A percentile compares a stretch with the other conserved stretches of the same genome.
phyloP scores from a whole-genome alignment of 2,797 vertebrate genomes.

The Esox masquinongy region DNA sequence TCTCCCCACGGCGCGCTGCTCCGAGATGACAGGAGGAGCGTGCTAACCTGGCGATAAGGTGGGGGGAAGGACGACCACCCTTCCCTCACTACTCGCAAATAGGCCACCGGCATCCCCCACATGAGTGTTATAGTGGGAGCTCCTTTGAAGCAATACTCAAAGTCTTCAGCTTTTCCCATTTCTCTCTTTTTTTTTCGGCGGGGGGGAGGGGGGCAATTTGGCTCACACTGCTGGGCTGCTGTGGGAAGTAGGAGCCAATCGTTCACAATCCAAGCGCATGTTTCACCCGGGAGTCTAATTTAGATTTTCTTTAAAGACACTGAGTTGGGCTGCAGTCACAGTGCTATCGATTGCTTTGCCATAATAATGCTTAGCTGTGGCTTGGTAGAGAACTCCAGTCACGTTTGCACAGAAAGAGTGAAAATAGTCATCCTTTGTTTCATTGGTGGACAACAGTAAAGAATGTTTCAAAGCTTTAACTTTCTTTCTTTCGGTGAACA shows the following conservation, averaged over 20 bases:
- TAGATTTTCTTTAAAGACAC: slow-evolving; percentile 60
- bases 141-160: slow-evolving; percentile 14
- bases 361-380: slow-evolving; percentile 47
- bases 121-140: slow-evolving; percentile 4
- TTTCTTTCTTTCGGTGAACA: too few relatives aligned
- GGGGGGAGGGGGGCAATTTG: slow-evolving; percentile 20
- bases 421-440: slow-evolving; percentile 18
- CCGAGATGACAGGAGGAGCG: background rate
- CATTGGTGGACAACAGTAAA: slow-evolving; percentile 34
- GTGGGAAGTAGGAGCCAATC: slow-evolving; percentile 29
- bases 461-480: slow-evolving; percentile 14
- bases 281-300: slow-evolving; percentile 55
- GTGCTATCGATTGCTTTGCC: slow-evolving; percentile 25
- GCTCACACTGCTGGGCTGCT: background rate
- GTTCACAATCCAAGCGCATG: slow-evolving; percentile 47
- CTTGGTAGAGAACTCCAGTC: slow-evolving; percentile 45
- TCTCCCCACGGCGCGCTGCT: background rate
- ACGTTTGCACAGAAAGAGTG: slow-evolving; percentile 30
- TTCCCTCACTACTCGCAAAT: background rate
- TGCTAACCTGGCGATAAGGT: slow-evolving; percentile 1
- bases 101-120: background rate
- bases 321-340: slow-evolving; percentile 50
- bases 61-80: background rate
- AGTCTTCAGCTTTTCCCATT: slow-evolving; percentile 36
- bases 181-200: too few relatives aligned